Evolutionary conservation across 2,113 vertebrate genomes (phyloP).

Genomic region (Caranx ignobilis): DNA sequence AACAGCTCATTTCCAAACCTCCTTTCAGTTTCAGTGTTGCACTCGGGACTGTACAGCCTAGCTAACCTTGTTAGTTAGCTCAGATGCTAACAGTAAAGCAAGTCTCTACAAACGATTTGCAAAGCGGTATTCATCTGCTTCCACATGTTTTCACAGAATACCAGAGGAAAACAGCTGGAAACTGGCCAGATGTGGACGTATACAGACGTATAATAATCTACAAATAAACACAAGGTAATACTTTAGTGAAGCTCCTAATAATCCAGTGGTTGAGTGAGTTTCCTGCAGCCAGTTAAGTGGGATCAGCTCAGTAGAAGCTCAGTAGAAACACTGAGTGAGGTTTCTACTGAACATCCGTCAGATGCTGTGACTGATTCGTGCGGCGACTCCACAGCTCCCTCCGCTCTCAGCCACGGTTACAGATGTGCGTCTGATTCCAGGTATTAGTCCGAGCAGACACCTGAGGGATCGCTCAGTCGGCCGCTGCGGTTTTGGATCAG

Average conservation of each 20-base stretch:
- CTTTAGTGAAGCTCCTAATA: neutral
- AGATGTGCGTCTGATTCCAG: slow-evolving; percentile 62
- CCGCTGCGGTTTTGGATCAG: slow-evolving; percentile 58
- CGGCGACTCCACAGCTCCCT: slow-evolving; percentile 22
- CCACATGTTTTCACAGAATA: too few relatives aligned
- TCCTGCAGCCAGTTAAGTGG: neutral
- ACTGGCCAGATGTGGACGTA: too few relatives aligned
- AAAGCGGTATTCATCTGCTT: too few relatives aligned
- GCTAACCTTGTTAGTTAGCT: neutral
- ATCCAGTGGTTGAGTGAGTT: neutral
- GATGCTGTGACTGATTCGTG: slow-evolving; percentile 11
- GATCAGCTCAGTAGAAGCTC: neutral
- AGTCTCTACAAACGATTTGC: too few relatives aligned
- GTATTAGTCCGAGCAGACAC: slow-evolving; percentile 59
- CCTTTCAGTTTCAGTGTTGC: neutral
- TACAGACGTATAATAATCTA: neutral
- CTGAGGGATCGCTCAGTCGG: slow-evolving; percentile 28
- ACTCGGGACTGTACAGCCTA: neutral
- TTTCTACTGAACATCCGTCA: neutral
- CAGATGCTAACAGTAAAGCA: neutral
- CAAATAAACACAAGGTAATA: neutral
- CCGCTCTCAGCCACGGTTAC: slow-evolving; percentile 5
- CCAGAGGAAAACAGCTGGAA: too few relatives aligned
- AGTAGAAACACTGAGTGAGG: neutral
- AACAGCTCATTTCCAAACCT: neutral